Conservation (phyloP, 2,888 invertebrate species). For the Isotomurus palustris region DNA sequence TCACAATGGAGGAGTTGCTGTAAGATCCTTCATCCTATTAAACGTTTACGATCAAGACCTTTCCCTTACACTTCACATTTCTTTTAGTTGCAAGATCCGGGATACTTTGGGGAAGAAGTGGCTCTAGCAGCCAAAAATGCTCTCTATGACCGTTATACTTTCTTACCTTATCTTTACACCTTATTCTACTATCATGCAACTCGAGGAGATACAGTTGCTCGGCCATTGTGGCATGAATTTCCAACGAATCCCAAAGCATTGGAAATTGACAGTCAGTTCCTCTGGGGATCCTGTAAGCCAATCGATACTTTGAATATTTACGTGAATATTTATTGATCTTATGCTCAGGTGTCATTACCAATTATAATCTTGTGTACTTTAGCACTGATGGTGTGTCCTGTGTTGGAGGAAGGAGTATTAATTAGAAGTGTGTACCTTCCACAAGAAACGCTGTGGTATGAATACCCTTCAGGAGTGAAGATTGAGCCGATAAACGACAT, state of each 20-base stretch:
- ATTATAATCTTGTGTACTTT: not conserved
- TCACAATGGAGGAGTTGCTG: conserved; percentile 46
- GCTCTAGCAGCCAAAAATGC: conserved; percentile 62
- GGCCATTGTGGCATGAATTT: conserved; percentile 43
- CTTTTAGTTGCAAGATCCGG: conserved; percentile 75
- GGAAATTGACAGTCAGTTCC: conserved; percentile 47
- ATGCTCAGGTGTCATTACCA: too few relatives aligned
- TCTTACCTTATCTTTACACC: conserved; percentile 75
- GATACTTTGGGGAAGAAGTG: conserved; percentile 64
- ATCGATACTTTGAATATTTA: too few relatives aligned
- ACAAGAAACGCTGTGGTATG: conserved; percentile 47
- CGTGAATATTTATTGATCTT: too few relatives aligned
- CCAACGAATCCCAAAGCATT: conserved; percentile 42
- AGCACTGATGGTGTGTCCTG: conserved; percentile 60
- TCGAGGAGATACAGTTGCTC: conserved; percentile 52
- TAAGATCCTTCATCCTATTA: too few relatives aligned
- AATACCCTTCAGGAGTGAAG: conserved; percentile 46
- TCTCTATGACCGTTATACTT: conserved; percentile 62
- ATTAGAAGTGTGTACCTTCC: conserved; percentile 48
- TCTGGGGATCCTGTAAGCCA: conserved; percentile 50
- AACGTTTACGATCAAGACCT: too few relatives aligned
- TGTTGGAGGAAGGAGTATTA: conserved; percentile 55
- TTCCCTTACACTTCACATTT: not conserved
- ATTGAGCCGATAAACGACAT: not conserved
- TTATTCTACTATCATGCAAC: conserved; percentile 68